phyloP scores from a whole-genome alignment of 2,888 invertebrate genomes.

The Hartigia nigra region DNA sequence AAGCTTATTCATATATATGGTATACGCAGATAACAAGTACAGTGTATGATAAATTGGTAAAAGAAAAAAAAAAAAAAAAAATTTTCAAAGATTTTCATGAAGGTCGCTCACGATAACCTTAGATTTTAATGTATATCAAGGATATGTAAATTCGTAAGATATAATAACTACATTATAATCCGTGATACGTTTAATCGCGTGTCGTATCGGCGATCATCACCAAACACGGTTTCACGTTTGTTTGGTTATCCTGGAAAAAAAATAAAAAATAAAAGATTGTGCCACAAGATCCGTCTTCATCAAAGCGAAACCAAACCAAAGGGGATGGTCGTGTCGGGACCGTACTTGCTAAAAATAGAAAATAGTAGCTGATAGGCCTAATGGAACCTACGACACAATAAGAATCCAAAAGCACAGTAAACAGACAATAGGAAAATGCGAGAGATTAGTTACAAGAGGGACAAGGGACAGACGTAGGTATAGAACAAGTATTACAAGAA shows the following conservation, averaged over 20 bases:
- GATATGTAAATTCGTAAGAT: not conserved
- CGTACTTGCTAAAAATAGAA: not conserved
- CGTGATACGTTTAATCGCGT: not conserved
- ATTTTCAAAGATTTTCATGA: not conserved
- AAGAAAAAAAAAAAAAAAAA: not conserved
- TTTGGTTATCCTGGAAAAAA: slow-evolving; percentile 54
- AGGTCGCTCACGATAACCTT: not conserved
- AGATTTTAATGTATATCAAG: not conserved
- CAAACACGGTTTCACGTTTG: slow-evolving; percentile 54
- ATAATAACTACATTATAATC: not conserved
- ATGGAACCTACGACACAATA: not conserved
- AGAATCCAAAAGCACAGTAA: not conserved
- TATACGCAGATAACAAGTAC: not conserved
- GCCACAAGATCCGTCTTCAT: slow-evolving; percentile 58
- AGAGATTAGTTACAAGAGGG: not conserved
- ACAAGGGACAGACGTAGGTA: not conserved
- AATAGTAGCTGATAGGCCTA: not conserved
- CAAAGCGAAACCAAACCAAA: slow-evolving; percentile 45
- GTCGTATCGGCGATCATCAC: slow-evolving; percentile 45
- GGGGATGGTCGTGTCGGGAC: not conserved
- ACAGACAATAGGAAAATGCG: not conserved
- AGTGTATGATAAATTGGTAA: not conserved
- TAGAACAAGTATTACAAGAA: not conserved
- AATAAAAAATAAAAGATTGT: slow-evolving; percentile 48
- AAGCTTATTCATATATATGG: not conserved